Base-by-base conservation (phyloP, 2,888 invertebrate genomes). In the Uropetala carovei region DNA sequence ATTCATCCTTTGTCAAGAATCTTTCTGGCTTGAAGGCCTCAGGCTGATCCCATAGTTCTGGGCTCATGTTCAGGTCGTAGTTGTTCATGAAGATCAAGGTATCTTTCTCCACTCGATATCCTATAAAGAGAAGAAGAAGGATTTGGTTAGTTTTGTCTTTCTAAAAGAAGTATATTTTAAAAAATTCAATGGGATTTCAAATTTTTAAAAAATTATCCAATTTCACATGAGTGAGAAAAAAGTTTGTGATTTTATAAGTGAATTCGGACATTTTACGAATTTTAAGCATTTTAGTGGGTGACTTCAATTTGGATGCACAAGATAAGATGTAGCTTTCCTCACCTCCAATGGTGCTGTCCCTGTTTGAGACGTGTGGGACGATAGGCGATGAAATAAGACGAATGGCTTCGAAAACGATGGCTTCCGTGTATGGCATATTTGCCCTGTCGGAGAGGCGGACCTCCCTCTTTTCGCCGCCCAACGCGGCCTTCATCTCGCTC, bases 71-170 rank as follows among this genome's bases (percentile, higher is more conserved):
- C 81, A 97, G 94, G 64, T 97, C 96, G 94, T 96, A 97, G 93
- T 97, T 97, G 94, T 97, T 97, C 59, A 97, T 95, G 94, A 97
- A 96, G 14, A 97, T 95, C 93, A 97, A 95, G 0, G 96, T 96
- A 93, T 96, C 96, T 94, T 97, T 96, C 92, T 96, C 95, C 14
- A 97, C 96, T 94, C 94, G 94, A 94, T 95, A 97, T 64, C 96
- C 97, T 97, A 94, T 0, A 92, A 93, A 93, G 22, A 84, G 56
- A 92, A n/a, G 58, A 89, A 43, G 64, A 75, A 75, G 27, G 10
- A 75, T 75, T 75, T 22, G 13, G 75, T 75, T 10, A 27, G 11
- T 18, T 75, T 43, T 14, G 14, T 0, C 8, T 64, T 0, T 0
- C n/a, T 64, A 7, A 64, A 64, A 7, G 64, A 64, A 64, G 8